phyloP scores from a whole-genome alignment of 2,888 invertebrate species.

The Patella ulyssiponensis region DNA sequence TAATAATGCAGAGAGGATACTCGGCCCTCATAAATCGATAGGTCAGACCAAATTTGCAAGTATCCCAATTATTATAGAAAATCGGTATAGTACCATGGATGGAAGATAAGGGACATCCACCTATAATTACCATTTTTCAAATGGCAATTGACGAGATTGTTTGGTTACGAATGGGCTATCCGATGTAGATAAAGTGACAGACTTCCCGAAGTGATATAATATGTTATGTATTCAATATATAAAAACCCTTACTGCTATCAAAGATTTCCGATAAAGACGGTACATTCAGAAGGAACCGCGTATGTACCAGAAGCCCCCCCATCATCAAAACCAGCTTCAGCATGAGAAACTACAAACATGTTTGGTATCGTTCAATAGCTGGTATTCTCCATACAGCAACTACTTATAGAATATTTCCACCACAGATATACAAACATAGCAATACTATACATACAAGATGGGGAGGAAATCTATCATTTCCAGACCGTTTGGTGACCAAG shows the following conservation, averaged over 20 bases:
- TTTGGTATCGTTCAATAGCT: slow-evolving; percentile 18
- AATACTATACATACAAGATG: background rate
- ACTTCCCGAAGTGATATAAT: slow-evolving; percentile 14
- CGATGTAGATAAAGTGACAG: slow-evolving; percentile 21
- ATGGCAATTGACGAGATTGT: background rate
- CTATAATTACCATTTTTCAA: background rate
- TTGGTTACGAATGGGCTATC: background rate
- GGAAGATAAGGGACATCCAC: background rate
- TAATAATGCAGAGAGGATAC: background rate
- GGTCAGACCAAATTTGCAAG: background rate
- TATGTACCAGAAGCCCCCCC: slow-evolving; percentile 24
- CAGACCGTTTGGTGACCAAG: too few species aligned
- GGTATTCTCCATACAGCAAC: background rate
- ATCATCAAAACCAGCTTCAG: slow-evolving; percentile 15
- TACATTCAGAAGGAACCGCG: slow-evolving; percentile 19
- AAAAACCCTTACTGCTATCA: slow-evolving; percentile 21
- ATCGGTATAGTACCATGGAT: background rate
- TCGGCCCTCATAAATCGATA: background rate
- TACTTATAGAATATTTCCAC: slow-evolving; percentile 22
- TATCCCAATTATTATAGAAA: slow-evolving; percentile 14
- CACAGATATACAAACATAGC: slow-evolving; percentile 4
- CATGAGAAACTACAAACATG: slow-evolving; percentile 19
- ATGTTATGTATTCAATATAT: slow-evolving; percentile 24
- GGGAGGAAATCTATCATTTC: too few species aligned
- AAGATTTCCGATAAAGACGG: background rate